phyloP scores from a whole-genome alignment of 2,888 invertebrate genomes.

The Habrosyne pyritoides region DNA sequence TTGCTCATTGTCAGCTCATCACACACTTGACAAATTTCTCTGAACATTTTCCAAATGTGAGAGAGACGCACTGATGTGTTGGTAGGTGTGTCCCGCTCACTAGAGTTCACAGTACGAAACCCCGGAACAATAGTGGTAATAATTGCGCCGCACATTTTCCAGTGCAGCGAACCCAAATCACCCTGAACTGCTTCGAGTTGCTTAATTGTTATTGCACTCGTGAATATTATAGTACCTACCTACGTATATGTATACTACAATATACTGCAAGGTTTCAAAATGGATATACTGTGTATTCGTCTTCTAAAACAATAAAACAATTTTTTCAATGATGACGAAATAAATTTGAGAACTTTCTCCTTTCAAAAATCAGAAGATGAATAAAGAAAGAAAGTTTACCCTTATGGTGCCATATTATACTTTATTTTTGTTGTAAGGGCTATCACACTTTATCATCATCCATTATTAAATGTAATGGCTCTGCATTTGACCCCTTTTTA shows the following conservation, averaged over 20 bases:
- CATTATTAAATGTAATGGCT: neutral
- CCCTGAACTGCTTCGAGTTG: constrained; percentile 39
- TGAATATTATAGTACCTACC: constrained; percentile 14
- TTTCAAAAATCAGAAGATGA: neutral
- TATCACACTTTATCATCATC: neutral
- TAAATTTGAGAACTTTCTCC: neutral
- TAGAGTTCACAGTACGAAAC: constrained; percentile 20
- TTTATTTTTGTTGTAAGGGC: neutral
- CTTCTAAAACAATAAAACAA: neutral
- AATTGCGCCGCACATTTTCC: constrained; percentile 66
- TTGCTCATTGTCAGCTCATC: constrained; percentile 35
- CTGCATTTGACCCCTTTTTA: neutral
- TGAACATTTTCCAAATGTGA: constrained; percentile 24
- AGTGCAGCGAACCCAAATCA: constrained; percentile 55
- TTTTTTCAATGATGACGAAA: neutral
- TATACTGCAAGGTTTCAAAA: neutral
- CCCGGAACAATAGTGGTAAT: constrained; percentile 58
- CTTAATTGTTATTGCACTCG: constrained; percentile 51
- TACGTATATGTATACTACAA: neutral
- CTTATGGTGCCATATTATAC: neutral
- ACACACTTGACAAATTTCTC: constrained; percentile 25
- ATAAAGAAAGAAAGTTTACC: neutral
- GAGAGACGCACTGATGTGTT: constrained; percentile 28
- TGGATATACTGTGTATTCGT: neutral
- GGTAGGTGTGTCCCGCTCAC: constrained; percentile 22